A percentile compares a stretch with the other conserved stretches of the same genome.
Evolutionary conservation across 2,888 invertebrate genomes (phyloP).

Genomic region (Drosophila ezoana): DNA sequence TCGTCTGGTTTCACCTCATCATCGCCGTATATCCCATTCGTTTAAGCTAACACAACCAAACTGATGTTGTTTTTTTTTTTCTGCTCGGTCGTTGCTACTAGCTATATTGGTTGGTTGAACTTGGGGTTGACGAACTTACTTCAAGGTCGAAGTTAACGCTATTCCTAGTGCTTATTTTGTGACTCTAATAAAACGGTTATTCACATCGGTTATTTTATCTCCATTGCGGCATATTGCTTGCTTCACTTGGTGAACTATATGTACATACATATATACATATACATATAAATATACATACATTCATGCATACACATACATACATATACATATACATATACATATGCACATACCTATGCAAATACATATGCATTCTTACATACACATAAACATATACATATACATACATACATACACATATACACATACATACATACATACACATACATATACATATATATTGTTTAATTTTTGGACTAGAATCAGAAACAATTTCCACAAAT

Average conservation of each 20-base stretch:
- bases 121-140: constrained; percentile 75
- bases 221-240: constrained; percentile 36
- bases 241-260: constrained; percentile 17
- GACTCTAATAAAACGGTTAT: constrained; percentile 77
- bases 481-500: too few relatives aligned
- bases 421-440: too few relatives aligned
- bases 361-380: background rate
- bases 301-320: background rate
- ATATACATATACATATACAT: background rate
- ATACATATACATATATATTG: too few relatives aligned
- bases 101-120: constrained; percentile 71
- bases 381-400: too few relatives aligned
- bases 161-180: constrained; percentile 76
- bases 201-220: constrained; percentile 63
- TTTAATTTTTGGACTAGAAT: too few relatives aligned
- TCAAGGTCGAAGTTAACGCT: constrained; percentile 79
- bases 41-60: constrained; percentile 60
- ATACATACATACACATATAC: too few relatives aligned
- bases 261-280: background rate
- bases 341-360: background rate
- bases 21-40: constrained; percentile 45
- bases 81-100: constrained; percentile 44
- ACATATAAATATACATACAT: background rate
- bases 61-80: constrained; percentile 32
- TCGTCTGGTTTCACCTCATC: constrained; percentile 56